Conservation (phyloP, 1,140 invertebrate species). For the Drosophila aff. region DNA sequence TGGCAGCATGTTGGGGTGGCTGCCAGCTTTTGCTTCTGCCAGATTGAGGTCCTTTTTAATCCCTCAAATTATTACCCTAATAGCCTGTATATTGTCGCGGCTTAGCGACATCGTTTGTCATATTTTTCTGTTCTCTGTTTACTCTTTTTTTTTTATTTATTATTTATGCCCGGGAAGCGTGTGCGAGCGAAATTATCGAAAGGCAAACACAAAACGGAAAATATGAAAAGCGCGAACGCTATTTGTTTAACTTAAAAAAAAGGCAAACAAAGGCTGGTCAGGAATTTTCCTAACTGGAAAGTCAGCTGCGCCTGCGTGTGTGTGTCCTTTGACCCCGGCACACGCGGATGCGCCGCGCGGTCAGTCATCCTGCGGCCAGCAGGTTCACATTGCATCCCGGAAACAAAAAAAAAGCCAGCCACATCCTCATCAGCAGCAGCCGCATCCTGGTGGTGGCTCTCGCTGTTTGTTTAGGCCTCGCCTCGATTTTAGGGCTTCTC, state of each 20-base stretch:
- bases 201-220: slow-evolving; percentile 65
- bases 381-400: slow-evolving; percentile 40
- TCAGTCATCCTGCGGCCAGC: slow-evolving; percentile 67
- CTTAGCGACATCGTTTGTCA: slow-evolving; percentile 72
- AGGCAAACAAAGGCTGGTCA: slow-evolving; percentile 15
- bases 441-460: slow-evolving; percentile 27
- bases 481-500: slow-evolving; percentile 7
- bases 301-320: slow-evolving; percentile 51
- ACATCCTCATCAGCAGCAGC: background rate
- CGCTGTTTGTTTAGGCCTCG: slow-evolving; percentile 33
- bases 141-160: slow-evolving; percentile 23
- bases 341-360: slow-evolving; percentile 55
- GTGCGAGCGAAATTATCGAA: slow-evolving; percentile 62
- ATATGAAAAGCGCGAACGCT: slow-evolving; percentile 61
- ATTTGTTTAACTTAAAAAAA: slow-evolving; percentile 60
- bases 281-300: slow-evolving; percentile 34
- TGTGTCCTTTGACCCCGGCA: slow-evolving; percentile 56
- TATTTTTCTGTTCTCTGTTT: slow-evolving; percentile 7
- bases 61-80: slow-evolving; percentile 81
- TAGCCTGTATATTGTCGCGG: slow-evolving; percentile 74
- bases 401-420: background rate
- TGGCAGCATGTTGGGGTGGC: background rate
- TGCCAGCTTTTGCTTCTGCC: background rate
- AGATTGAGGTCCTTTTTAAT: slow-evolving; percentile 42
- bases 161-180: slow-evolving; percentile 28